A percentile compares a stretch with the other conserved stretches of the same genome.
phyloP scores from a whole-genome alignment of 2,113 vertebrate species.

The Chiloscyllium plagiosum region DNA sequence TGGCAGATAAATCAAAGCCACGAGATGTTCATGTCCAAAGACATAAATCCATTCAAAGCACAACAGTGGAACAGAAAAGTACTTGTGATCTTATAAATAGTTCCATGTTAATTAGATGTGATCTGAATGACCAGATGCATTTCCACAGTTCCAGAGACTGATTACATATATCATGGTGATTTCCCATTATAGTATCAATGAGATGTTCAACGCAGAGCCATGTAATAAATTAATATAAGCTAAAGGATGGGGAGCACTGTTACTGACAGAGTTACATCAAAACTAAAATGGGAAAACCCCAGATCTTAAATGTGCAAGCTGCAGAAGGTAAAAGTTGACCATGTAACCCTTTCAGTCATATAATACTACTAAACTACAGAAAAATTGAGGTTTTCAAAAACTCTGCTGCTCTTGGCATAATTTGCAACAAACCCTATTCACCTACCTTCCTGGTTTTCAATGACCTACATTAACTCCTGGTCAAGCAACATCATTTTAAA shows the following conservation, averaged over 20 bases:
- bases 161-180: background rate
- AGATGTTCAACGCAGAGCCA: background rate
- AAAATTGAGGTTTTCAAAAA: too few species aligned
- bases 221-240: background rate
- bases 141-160: background rate
- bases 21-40: background rate
- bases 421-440: too few species aligned
- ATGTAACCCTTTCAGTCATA: background rate
- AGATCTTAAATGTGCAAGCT: background rate
- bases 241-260: background rate
- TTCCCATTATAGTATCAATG: background rate
- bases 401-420: too few species aligned
- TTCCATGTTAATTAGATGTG: background rate
- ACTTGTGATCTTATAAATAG: background rate
- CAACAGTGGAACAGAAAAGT: background rate
- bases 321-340: background rate
- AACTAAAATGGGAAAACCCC: background rate
- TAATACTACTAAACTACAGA: background rate
- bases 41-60: background rate
- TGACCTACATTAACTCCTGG: too few species aligned
- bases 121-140: background rate
- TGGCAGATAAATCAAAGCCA: background rate
- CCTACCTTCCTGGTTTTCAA: too few species aligned
- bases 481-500: too few species aligned
- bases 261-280: background rate